These are phyloP conservation scores for Eriosoma lanigerum DNA, from an alignment of 1,140 invertebrate species.

Conservation along the genomic window DNA sequence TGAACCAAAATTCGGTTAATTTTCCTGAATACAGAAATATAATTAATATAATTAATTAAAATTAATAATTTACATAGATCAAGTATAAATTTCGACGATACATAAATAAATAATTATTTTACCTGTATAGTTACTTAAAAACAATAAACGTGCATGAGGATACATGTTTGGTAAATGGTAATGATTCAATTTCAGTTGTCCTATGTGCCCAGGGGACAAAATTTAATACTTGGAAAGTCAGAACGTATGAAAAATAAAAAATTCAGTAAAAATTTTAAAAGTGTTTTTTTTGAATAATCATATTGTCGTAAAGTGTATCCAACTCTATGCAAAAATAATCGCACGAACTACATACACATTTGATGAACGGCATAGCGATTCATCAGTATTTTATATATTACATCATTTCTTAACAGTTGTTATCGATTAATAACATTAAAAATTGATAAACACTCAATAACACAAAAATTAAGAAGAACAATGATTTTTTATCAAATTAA, in stretches of 20 bases:
- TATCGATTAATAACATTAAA: background rate
- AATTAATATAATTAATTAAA: background rate
- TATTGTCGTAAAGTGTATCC: constrained; percentile 15
- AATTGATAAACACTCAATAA: too few species aligned
- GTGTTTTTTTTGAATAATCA: constrained; percentile 6
- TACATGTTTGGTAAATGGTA: background rate
- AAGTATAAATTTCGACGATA: too few species aligned
- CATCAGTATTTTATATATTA: background rate
- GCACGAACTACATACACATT: background rate
- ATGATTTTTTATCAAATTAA: too few species aligned
- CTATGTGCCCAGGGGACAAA: too few species aligned
- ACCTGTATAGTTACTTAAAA: constrained; percentile 9
- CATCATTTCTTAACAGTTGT: background rate
- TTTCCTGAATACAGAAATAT: background rate
- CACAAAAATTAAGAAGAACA: too few species aligned
- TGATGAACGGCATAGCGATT: too few species aligned
- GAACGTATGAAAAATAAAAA: background rate
- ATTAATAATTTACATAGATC: background rate
- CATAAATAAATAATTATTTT: too few species aligned
- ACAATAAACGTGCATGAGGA: background rate
- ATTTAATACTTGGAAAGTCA: too few species aligned
- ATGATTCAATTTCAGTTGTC: background rate
- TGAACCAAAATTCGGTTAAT: constrained; percentile 3
- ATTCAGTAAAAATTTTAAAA: constrained; percentile 6
- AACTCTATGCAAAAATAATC: background rate